Percentiles rank a stretch among this genome's conserved stretches.
phyloP scores from a whole-genome alignment of 1,140 invertebrate genomes.

The Tachypleus tridentatus region DNA sequence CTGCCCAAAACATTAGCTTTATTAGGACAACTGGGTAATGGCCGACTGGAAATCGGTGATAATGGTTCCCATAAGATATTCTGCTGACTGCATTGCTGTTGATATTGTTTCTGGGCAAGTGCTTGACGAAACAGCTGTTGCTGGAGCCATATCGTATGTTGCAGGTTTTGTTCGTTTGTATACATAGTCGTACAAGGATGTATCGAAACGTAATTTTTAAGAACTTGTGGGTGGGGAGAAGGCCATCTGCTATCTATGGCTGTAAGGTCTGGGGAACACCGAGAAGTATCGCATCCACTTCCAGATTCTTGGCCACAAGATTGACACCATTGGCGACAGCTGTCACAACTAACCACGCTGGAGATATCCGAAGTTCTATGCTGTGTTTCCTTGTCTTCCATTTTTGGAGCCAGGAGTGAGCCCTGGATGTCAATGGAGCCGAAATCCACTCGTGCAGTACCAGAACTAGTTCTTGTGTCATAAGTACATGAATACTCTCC shows the following conservation, averaged over 20 bases:
- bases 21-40: constrained; percentile 8
- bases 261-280: too few relatives aligned
- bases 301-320: constrained; percentile 17
- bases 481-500: constrained; percentile 59
- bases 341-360: constrained; percentile 25
- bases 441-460: constrained; percentile 52
- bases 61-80: too few relatives aligned
- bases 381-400: constrained; percentile 30
- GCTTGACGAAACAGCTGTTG: constrained; percentile 54
- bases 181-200: constrained; percentile 48
- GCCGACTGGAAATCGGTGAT: constrained; percentile 11
- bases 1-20: background rate
- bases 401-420: too few relatives aligned
- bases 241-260: too few relatives aligned
- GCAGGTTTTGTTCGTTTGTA: constrained; percentile 55
- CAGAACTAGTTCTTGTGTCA: constrained; percentile 57
- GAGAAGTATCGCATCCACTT: constrained; percentile 2
- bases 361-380: constrained; percentile 31
- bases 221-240: background rate
- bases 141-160: constrained; percentile 57
- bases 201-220: constrained; percentile 27
- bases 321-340: constrained; percentile 19
- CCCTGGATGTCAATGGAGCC: constrained; percentile 26
- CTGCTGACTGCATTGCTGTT: background rate
- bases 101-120: constrained; percentile 30